Evolutionary conservation across 2,888 invertebrate species (phyloP), one percentile per base, ranked within the genome.

Genomic region (Volucella inflata): DNA sequence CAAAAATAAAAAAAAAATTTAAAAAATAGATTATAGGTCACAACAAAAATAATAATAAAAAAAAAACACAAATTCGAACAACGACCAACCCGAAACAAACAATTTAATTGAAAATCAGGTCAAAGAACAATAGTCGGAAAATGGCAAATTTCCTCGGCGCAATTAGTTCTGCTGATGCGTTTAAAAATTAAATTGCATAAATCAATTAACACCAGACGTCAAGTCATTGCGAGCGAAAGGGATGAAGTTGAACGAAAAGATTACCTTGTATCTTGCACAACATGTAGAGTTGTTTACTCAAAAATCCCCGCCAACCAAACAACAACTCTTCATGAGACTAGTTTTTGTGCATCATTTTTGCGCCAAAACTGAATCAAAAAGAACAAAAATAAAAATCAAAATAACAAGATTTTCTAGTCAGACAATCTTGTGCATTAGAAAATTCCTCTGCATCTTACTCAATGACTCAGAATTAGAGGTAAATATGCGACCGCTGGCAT

Each of bases 91-190:
- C 16, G 40, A 72, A 71, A 3, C 21, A 40, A 74, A 48, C 55
- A 44, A 72, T 36, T 65, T 60, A 70, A 70, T 65, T 75, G 17
- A 51, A 70, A 81, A 76, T 64, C 64, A 81, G 81, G 81, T 57
- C 81, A 76, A 70, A 81, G 64, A 76, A 76, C 81, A 81, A 81
- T 76, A 46, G 64, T 81, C 76, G 64, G 16, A 14, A 59, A 76
- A 76, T 80, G 57, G 21, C 21, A 59, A 76, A 76, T 80, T 74
- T 74, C 17, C 46, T 72, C 17, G 21, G 12, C 17, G 42, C 55
- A 75, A 68, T 76, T 76, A 64, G 76, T 76, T 80, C 62, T 65
- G 70, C 76, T 76, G 76, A 75, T 75, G 74, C 62, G 62, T 68
- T 80, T 64, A 68, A 75, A 80, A 68, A 62, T 68, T 38, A 51